These are phyloP conservation scores for Pachyseris speciosa DNA, from an alignment of 64 coral and sea anemone genomes.

Conservation along the genomic window DNA sequence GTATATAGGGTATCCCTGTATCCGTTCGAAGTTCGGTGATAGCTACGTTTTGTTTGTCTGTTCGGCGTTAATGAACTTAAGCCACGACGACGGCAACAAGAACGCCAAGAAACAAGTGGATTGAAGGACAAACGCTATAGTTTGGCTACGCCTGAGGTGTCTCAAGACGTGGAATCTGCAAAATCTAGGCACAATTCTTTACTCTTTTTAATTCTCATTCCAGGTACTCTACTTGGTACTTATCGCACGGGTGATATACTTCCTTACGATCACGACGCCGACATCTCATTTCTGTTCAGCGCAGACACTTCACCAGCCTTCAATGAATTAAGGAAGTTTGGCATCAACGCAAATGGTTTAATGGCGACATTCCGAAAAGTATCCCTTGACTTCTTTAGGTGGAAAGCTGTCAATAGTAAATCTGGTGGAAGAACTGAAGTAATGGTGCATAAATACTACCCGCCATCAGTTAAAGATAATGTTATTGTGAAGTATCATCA, in stretches of 20 bases:
- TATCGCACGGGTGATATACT: conserved; percentile 64
- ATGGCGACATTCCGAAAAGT: conserved; percentile 37
- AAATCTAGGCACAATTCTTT: no score
- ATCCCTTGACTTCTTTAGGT: conserved; percentile 76
- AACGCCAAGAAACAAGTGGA: no score
- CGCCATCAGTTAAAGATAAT: conserved; percentile 63
- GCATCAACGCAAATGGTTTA: conserved; percentile 66
- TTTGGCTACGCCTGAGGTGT: no score
- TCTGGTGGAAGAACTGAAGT: conserved; percentile 48
- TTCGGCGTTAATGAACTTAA: no score
- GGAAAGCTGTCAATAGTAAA: conserved; percentile 45
- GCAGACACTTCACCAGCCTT: conserved; percentile 7
- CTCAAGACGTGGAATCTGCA: no score
- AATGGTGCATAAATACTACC: conserved; percentile 80
- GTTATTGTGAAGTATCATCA: conserved; percentile 67
- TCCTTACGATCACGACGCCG: conserved; percentile 88
- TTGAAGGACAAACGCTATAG: no score
- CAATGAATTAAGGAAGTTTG: not conserved
- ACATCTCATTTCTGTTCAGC: conserved; percentile 71
- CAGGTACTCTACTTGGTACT: conserved; percentile 87
- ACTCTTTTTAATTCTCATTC: not conserved
- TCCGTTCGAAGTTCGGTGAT: no score
- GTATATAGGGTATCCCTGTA: no score
- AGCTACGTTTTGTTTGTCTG: no score
- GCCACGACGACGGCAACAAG: no score